Percentiles rank a stretch among this genome's conserved stretches.
phyloP scores from a whole-genome alignment of 2,797 vertebrate genomes.

The Xenopus petersii region DNA sequence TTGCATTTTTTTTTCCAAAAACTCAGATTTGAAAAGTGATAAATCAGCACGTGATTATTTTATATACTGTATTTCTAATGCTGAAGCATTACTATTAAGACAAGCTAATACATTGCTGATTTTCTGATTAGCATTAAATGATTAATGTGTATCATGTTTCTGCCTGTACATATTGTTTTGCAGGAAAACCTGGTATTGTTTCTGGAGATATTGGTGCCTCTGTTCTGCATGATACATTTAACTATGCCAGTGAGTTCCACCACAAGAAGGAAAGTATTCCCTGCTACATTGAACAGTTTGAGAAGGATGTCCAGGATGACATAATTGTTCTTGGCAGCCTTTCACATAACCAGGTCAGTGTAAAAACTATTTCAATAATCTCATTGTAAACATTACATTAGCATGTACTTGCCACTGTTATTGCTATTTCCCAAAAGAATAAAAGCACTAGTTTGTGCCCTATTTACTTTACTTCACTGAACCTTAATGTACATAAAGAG shows the following conservation, averaged over 20 bases:
- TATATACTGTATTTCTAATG: too few species aligned
- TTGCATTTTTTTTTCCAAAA: too few species aligned
- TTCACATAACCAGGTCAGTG: conserved; percentile 87
- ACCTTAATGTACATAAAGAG: too few species aligned
- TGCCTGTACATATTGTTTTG: not conserved
- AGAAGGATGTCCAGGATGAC: conserved; percentile 77
- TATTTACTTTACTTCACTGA: conserved; percentile 34
- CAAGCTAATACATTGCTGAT: too few species aligned
- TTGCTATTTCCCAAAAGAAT: conserved; percentile 31
- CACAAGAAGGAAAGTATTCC: conserved; percentile 68
- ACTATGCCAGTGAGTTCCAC: conserved; percentile 53
- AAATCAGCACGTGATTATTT: too few species aligned
- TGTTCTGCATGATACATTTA: conserved; percentile 49
- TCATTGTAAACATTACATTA: conserved; percentile 61
- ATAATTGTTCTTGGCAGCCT: conserved; percentile 83
- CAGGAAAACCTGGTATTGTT: conserved; percentile 27
- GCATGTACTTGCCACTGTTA: conserved; percentile 37
- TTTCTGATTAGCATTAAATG: too few species aligned
- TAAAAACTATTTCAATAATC: conserved; percentile 72
- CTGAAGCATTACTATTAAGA: too few species aligned
- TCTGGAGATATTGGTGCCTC: conserved; percentile 44
- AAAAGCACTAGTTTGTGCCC: conserved; percentile 19
- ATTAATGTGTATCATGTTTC: too few species aligned
- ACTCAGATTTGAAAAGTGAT: too few species aligned
- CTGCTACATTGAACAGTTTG: conserved; percentile 75